Percentiles rank a stretch among this genome's conserved stretches.
phyloP scores from a whole-genome alignment of 1,140 invertebrate genomes.

The Cydia splendana region DNA sequence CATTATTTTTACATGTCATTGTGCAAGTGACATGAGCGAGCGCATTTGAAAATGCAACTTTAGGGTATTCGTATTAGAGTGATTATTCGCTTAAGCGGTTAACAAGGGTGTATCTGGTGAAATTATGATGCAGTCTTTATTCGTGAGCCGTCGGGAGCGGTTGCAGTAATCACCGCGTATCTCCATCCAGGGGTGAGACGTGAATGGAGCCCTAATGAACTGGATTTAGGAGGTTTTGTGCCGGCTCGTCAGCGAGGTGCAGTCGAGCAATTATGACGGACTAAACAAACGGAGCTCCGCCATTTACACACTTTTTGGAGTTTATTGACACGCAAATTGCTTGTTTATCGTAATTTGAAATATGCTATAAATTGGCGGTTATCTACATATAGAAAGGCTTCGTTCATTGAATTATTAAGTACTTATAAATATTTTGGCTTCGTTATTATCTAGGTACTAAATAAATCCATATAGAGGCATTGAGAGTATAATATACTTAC shows the following conservation, averaged over 20 bases:
- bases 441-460: too few relatives aligned
- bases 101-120: slow-evolving; percentile 74
- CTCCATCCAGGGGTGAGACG: slow-evolving; percentile 76
- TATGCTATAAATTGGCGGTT: slow-evolving; percentile 48
- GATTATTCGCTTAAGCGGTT: slow-evolving; percentile 53
- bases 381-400: not conserved
- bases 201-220: slow-evolving; percentile 80
- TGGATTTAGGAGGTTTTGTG: slow-evolving; percentile 80
- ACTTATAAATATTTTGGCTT: too few relatives aligned
- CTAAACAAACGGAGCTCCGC: slow-evolving; percentile 67
- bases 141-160: slow-evolving; percentile 79
- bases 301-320: slow-evolving; percentile 55
- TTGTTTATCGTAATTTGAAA: slow-evolving; percentile 51
- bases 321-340: slow-evolving; percentile 50
- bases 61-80: slow-evolving; percentile 56
- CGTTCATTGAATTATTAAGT: not conserved
- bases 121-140: slow-evolving; percentile 81
- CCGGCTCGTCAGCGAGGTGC: slow-evolving; percentile 76
- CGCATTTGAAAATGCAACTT: slow-evolving; percentile 53
- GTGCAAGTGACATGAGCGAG: slow-evolving; percentile 70
- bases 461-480: too few relatives aligned
- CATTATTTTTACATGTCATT: slow-evolving; percentile 80
- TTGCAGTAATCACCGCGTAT: slow-evolving; percentile 80
- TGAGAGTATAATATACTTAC: too few relatives aligned
- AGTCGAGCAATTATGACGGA: slow-evolving; percentile 74